These are phyloP conservation scores for Numenius phaeopus DNA, from an alignment of 2,797 vertebrate species.

Conservation along the genomic window DNA sequence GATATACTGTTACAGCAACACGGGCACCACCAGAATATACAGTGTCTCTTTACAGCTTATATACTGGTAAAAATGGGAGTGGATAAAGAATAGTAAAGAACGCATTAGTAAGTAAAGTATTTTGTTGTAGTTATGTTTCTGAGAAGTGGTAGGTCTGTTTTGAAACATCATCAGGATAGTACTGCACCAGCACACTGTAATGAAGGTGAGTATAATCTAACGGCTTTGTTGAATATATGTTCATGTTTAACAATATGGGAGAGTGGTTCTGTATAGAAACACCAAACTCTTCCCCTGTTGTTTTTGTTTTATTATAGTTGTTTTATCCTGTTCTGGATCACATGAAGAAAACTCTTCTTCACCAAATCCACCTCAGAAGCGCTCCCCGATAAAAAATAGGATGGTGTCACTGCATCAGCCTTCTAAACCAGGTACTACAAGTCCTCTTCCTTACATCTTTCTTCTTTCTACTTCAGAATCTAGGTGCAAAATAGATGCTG, in stretches of 20 bases:
- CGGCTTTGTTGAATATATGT: not conserved
- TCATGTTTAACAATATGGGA: not conserved
- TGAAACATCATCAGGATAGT: not conserved
- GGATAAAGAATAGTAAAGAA: not conserved
- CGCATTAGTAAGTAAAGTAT: not conserved
- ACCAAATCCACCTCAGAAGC: conserved; percentile 5
- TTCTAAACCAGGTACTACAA: conserved; percentile 53
- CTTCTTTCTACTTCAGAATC: not conserved
- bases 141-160: not conserved
- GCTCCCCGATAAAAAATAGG: conserved; percentile 3
- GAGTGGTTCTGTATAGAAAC: not conserved
- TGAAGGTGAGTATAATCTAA: accelerated
- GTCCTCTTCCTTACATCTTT: not conserved
- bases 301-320: conserved; percentile 38
- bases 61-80: not conserved
- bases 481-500: not conserved
- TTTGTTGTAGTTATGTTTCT: not conserved
- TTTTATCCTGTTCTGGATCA: not conserved
- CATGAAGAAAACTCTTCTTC: conserved; percentile 43
- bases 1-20: not conserved
- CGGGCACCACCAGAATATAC: not conserved
- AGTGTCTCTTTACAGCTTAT: not conserved
- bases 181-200: not conserved
- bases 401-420: conserved; percentile 38
- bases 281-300: not conserved